Evolutionary conservation across 2,113 vertebrate species (phyloP), one percentile per base, ranked within the genome.

Genomic region (Anolis sagrei): DNA sequence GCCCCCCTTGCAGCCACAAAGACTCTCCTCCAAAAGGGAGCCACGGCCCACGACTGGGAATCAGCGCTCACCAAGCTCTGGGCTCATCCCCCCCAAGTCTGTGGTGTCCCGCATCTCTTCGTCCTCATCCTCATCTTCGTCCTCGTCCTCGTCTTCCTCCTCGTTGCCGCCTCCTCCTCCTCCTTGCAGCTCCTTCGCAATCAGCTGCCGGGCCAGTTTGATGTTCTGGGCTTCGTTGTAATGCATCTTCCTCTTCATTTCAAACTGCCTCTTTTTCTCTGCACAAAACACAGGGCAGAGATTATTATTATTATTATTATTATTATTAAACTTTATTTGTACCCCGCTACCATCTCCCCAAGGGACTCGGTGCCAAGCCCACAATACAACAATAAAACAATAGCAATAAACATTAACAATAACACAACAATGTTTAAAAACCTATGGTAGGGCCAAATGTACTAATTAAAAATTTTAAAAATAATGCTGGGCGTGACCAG

Each of bases 201-300:
- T 98, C 90, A 99, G 97, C 74, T 99, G 98, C 64, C 98, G 97
- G 85, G 98, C 99, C 90, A 99, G 93, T 91, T 98, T 98, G 92
- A 99, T 99, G 95, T 99, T 99, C 88, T 98, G 94, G 81, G 97
- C 99, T 95, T 99, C 99, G 9, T 99, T 99, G 93, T 99, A 99
- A 89, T 99, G 99, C 97, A 98, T 98, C 92, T 99, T 99, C 89
- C 99, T 97, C 97, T 98, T 98, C 98, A 98, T 99, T 95, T 98
- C 97, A 94, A 99, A 99, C 91, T 98, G 97, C 72, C 96, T 97
- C 95, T 97, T 99, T 91, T 98, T 99, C 94, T 97, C 98, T 98
- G 85, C 29, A 83, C 13, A 88, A 48, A 89, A 81, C 61, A 68
- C 51, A 74, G 14, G 11, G 54, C 18, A 44, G 68, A 82, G n/a